Evolutionary conservation across 2,113 vertebrate genomes (phyloP), one percentile per base, ranked within the genome.

Genomic region (Lophura nycthemera): DNA sequence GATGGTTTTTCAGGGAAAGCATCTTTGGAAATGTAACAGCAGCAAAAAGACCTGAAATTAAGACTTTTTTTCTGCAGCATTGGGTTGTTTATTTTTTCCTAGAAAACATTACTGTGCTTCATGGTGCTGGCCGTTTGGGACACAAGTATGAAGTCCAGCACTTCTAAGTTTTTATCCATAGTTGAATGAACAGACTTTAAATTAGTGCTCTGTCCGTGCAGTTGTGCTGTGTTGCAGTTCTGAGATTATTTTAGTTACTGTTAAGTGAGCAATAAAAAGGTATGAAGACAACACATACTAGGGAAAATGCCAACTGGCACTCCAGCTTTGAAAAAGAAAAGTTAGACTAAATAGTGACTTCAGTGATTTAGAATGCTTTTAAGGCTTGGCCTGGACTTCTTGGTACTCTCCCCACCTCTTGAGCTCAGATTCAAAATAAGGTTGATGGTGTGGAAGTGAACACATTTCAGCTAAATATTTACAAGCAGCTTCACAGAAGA

Each of bases 331-430:
- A 84, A 89, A 89, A 93, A 76, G 67, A 40, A 61, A 91, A 97
- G 88, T 87, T 92, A 96, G 93, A 96, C 93, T 95, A 96, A 97
- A 96, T 97, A 97, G 95, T 97, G 95, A 96, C 90, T 92, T 97
- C 94, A 97, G 94, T 86, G 65, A 95, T 78, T 86, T 83, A 97
- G 91, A 96, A 97, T 97, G 96, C 96, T 95, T 90, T 95, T 91
- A 95, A 91, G 59, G 73, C 76, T 97, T 97, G 94, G 94, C 94
- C 54, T 90, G 73, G 18, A 24, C 83, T 86, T 91, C 56, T 81
- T 76, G 22, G 19, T 92, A 25, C 36, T 86, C 76, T 91, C 56
- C 38, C 32, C 16, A 34, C 22, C 86, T 11, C 50, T 77, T 0
- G 0, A 86, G 79, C 40, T 95, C 73, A 69, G 38, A 89, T 83